phyloP scores from a whole-genome alignment of 2,888 invertebrate species.

The Octonoba sinensis region DNA sequence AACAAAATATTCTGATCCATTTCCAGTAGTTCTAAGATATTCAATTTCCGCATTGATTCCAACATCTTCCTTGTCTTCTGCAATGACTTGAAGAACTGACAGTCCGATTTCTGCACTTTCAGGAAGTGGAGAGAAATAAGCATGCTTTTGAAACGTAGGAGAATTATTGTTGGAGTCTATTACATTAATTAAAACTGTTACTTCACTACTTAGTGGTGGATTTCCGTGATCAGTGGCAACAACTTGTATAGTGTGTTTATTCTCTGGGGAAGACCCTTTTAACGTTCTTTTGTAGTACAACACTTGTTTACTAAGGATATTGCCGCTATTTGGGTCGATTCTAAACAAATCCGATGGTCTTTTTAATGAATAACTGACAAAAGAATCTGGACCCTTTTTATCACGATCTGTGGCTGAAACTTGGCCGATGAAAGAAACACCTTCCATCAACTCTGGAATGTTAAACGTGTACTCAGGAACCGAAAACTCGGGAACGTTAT shows the following conservation, averaged over 20 bases:
- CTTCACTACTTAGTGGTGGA: constrained; percentile 84
- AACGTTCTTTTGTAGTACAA: constrained; percentile 79
- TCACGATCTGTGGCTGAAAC: constrained; percentile 90
- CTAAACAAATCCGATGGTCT: constrained; percentile 91
- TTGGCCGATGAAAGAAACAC: constrained; percentile 83
- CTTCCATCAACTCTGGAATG: constrained; percentile 83
- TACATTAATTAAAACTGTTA: constrained; percentile 80
- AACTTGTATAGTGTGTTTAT: constrained; percentile 88
- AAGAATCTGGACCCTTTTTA: constrained; percentile 92
- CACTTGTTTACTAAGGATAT: constrained; percentile 86
- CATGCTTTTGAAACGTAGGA: constrained; percentile 85
- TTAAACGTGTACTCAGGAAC: constrained; percentile 88
- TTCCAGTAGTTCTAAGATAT: constrained; percentile 81
- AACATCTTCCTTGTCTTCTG: constrained; percentile 79
- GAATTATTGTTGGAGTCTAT: constrained; percentile 92
- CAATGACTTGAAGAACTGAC: constrained; percentile 81
- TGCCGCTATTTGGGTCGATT: constrained; percentile 93
- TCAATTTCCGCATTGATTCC: constrained; percentile 91
- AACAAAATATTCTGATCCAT: constrained; percentile 81
- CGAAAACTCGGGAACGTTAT: constrained; percentile 93
- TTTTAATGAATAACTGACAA: constrained; percentile 88
- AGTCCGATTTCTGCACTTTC: constrained; percentile 95
- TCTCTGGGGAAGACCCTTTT: constrained; percentile 85
- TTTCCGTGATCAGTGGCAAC: constrained; percentile 94
- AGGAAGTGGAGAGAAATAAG: constrained; percentile 89